Evolutionary conservation across 1,140 invertebrate species (phyloP), one percentile per base, ranked within the genome.

Genomic region (Cotesia typhae): DNA sequence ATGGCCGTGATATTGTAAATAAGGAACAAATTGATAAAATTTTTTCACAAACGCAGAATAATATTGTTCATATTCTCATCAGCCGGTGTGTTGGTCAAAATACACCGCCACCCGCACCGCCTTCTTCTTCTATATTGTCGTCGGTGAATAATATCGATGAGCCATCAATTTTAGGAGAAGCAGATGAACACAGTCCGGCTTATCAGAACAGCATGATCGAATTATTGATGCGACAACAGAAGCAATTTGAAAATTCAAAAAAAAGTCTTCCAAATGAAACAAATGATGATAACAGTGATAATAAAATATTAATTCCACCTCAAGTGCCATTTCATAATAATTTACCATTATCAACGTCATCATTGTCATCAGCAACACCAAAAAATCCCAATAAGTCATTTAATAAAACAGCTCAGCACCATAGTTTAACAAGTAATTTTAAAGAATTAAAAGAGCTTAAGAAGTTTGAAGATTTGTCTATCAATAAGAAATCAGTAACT

Each of bases 191-290:
- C 70, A 74, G 83, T 66, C 87, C 87, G 36, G 86, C 87, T 38
- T 89, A 89, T 72, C 88, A 89, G 76, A 89, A 89, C 73, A 88
- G 87, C 72, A 82, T 88, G 76, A 89, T 89, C 68, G 88, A 89
- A 75, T 86, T 88, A 72, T 67, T 89, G 74, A 87, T 89, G 14
- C 87, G 87, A 52, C 87, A 88, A 38, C 78, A 82, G n/a, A 79
- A 83, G 61, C 75, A 74, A 67, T 63, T 71, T 70, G 75, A 20
- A 67, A 47, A 47, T 47, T 17, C 47, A 55, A 14, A 38, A n/a
- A 57, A 66, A 36, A 20, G 57, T 61, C 4, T 61, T 60, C 10
- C 41, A 63, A n/a, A 66, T 14, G 67, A 76, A 75, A 65, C 79
- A 80, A 36, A 79, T 14, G 6, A 38, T 35, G 38, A 28, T 20